These are phyloP conservation scores for Passer domesticus DNA, from an alignment of 2,113 vertebrate genomes.

Conservation along the genomic window DNA sequence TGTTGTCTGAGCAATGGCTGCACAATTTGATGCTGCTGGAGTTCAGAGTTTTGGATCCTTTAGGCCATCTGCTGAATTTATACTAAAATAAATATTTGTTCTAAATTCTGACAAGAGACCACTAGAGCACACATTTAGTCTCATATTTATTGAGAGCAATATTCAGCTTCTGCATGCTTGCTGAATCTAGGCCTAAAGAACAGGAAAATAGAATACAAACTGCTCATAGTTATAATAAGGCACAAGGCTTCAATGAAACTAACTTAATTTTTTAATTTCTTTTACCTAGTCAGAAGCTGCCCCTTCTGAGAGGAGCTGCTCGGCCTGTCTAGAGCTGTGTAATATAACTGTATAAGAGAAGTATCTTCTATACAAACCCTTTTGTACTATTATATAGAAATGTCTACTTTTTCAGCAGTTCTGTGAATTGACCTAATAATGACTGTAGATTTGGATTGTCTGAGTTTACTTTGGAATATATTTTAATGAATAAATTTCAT, in stretches of 20 bases:
- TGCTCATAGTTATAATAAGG: not conserved
- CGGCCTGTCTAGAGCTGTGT: conserved; percentile 65
- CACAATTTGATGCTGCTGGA: not conserved
- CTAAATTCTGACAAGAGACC: not conserved
- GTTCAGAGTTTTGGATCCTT: not conserved
- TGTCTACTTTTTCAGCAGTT: conserved; percentile 80
- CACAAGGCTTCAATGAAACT: not conserved
- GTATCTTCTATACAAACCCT: conserved; percentile 75
- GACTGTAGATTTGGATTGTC: conserved; percentile 56
- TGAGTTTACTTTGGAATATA: conserved; percentile 50
- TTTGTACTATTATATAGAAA: conserved; percentile 81
- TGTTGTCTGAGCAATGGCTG: not conserved
- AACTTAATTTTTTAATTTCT: conserved; percentile 32
- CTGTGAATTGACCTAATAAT: conserved; percentile 71
- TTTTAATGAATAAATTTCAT: conserved; percentile 10
- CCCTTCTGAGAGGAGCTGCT: conserved; percentile 60
- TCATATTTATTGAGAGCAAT: not conserved
- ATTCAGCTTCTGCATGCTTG: not conserved
- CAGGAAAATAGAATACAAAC: not conserved
- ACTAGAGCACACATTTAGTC: not conserved
- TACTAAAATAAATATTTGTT: not conserved
- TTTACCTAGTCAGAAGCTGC: conserved; percentile 33
- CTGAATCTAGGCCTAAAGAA: not conserved
- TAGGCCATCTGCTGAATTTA: not conserved
- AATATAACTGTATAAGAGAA: conserved; percentile 80